Conservation (phyloP, 2,888 invertebrate genomes). For the Microchrysa polita region DNA sequence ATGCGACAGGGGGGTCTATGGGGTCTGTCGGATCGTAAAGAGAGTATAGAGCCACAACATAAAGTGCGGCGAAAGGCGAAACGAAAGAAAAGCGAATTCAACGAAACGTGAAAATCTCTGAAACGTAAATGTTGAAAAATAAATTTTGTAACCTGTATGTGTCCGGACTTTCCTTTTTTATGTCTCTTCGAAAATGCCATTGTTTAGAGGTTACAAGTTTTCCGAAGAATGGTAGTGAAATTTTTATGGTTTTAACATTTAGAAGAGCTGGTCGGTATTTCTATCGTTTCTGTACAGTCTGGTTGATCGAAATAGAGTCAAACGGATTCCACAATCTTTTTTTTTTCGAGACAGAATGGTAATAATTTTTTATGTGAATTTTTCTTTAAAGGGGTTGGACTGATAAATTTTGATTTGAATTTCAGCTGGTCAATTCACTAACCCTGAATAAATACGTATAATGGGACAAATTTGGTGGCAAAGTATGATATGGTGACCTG, state of each 20-base stretch:
- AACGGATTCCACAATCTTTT: too few relatives aligned
- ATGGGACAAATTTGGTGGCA: too few relatives aligned
- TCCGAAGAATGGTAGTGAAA: conserved; percentile 4
- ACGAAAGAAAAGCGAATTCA: not conserved
- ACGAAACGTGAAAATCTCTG: conserved; percentile 4
- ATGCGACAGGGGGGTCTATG: not conserved
- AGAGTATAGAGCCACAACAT: not conserved
- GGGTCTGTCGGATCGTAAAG: not conserved
- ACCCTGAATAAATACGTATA: too few relatives aligned
- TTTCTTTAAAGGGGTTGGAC: too few relatives aligned
- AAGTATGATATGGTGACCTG: too few relatives aligned
- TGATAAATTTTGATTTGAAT: too few relatives aligned
- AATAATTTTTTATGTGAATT: too few relatives aligned
- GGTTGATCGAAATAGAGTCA: too few relatives aligned
- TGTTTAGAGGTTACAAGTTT: not conserved
- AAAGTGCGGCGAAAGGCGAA: not conserved
- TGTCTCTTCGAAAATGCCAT: conserved; percentile 1
- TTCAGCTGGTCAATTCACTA: too few relatives aligned
- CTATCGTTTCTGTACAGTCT: too few relatives aligned
- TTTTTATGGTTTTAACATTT: not conserved
- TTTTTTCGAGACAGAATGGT: too few relatives aligned
- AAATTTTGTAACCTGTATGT: conserved; percentile 11
- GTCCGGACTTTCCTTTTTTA: conserved; percentile 1
- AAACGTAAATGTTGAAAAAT: not conserved
- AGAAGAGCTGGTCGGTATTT: not conserved